phyloP scores from a whole-genome alignment of 2,113 vertebrate species.

The Globicephala melas region DNA sequence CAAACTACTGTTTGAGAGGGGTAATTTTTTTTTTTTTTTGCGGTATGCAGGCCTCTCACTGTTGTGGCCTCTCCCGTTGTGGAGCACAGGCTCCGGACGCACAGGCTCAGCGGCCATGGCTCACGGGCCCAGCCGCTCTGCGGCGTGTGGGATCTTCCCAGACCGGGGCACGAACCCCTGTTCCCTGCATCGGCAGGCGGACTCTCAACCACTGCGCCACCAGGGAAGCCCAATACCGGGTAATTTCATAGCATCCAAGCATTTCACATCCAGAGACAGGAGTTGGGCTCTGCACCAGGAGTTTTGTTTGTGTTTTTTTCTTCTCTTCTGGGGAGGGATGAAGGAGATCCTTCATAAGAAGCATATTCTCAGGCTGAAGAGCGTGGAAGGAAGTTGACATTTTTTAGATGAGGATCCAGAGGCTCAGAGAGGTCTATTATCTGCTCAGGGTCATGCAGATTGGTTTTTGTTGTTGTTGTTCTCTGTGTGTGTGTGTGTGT shows the following conservation, averaged over 20 bases:
- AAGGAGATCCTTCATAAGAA: not conserved
- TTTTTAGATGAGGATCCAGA: not conserved
- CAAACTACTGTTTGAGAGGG: not conserved
- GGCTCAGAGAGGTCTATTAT: not conserved
- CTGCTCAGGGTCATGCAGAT: not conserved
- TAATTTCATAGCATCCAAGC: not conserved
- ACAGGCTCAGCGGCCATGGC: too few species aligned
- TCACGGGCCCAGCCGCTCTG: too few species aligned
- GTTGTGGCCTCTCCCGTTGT: too few species aligned
- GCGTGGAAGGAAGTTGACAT: not conserved
- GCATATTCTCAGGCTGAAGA: not conserved
- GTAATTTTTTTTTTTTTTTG: too few species aligned
- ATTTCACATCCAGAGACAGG: not conserved
- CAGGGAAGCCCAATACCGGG: too few species aligned
- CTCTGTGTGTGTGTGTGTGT: not conserved
- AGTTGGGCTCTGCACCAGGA: not conserved
- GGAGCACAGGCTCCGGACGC: too few species aligned
- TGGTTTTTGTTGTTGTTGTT: not conserved
- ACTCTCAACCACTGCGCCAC: too few species aligned
- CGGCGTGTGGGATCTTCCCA: too few species aligned
- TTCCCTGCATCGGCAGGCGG: too few species aligned
- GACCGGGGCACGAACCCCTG: too few species aligned
- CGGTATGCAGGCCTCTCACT: too few species aligned
- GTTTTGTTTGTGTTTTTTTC: not conserved
- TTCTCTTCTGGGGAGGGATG: not conserved